These are phyloP conservation scores for Thysanoteuthis rhombus DNA, from an alignment of 2,888 invertebrate genomes.

Conservation along the genomic window DNA sequence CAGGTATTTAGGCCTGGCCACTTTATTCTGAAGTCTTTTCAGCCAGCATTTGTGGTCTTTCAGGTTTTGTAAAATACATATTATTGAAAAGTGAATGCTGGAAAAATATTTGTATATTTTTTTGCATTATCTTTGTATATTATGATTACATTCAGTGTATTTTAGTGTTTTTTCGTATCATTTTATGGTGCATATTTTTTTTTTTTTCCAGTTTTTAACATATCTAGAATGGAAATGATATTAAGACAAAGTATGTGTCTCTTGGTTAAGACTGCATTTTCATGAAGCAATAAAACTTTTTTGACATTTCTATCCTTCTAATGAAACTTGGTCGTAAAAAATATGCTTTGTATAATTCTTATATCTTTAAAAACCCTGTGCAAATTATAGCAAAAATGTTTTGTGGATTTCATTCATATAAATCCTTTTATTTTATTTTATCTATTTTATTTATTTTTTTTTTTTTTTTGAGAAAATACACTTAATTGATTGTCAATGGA, in stretches of 20 bases:
- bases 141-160: neutral
- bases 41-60: neutral
- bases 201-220: neutral
- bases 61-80: neutral
- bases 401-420: neutral
- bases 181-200: neutral
- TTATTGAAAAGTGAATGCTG: neutral
- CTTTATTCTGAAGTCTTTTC: neutral
- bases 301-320: neutral
- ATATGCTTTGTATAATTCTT: neutral
- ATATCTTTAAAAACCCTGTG: neutral
- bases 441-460: too few relatives aligned
- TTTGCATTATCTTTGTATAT: neutral
- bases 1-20: neutral
- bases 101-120: neutral
- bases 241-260: neutral
- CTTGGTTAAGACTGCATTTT: neutral
- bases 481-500: neutral
- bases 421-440: too few relatives aligned
- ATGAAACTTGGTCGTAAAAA: neutral
- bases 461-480: too few relatives aligned
- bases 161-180: neutral
- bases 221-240: neutral
- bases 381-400: neutral
- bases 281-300: neutral